Evolutionary conservation across 2,888 invertebrate genomes (phyloP).

Genomic region (Pyrocoelia pectoralis): DNA sequence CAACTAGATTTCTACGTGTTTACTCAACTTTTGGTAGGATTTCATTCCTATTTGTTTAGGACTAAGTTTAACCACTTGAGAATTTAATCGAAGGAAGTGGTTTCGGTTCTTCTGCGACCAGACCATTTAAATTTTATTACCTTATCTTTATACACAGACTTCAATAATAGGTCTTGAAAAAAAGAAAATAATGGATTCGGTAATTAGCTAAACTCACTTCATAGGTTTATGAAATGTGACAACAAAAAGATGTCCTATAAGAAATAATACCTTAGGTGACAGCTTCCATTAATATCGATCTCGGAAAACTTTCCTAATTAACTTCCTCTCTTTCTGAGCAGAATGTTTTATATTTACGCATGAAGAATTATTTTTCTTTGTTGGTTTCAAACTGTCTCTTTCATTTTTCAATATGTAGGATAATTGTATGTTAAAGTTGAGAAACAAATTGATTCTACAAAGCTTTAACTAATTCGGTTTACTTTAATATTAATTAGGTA

Average conservation of each 20-base stretch:
- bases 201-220: too few species aligned
- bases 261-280: not conserved
- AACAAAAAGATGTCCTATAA: too few species aligned
- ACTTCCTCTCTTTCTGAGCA: not conserved
- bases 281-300: slow-evolving; percentile 3
- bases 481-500: too few species aligned
- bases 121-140: slow-evolving; percentile 7
- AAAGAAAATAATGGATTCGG: too few species aligned
- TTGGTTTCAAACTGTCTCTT: too few species aligned
- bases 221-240: too few species aligned
- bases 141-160: not conserved
- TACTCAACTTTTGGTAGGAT: slow-evolving; percentile 23
- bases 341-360: not conserved
- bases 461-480: too few species aligned
- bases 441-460: too few species aligned
- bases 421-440: too few species aligned
- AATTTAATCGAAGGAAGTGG: slow-evolving; percentile 22
- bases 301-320: not conserved
- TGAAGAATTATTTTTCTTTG: not conserved
- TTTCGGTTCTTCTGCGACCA: slow-evolving; percentile 1
- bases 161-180: too few species aligned
- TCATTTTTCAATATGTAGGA: too few species aligned
- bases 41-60: slow-evolving; percentile 24
- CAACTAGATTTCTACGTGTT: slow-evolving; percentile 12
- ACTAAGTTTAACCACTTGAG: slow-evolving; percentile 16